Evolutionary conservation across 92 coral and sea anemone species (phyloP).

Genomic region (Palythoa grandis): DNA sequence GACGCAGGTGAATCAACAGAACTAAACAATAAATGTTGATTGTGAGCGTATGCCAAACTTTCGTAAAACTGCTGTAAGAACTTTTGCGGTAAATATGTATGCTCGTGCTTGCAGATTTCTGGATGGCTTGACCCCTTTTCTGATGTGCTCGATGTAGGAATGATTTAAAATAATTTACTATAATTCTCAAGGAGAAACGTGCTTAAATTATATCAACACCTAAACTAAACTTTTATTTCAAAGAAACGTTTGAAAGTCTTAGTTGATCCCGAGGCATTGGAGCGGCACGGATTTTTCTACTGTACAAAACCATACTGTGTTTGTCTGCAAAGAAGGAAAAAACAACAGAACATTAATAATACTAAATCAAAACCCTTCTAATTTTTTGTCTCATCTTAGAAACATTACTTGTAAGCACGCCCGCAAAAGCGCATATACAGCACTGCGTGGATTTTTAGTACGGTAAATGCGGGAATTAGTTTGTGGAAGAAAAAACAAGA

Average conservation of each 20-base stretch:
- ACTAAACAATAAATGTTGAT: neutral
- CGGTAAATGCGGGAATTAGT: no score
- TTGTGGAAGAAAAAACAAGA: no score
- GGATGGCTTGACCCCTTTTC: constrained; percentile 5
- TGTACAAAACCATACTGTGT: constrained; percentile 57
- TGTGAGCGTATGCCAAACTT: neutral
- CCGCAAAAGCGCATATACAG: no score
- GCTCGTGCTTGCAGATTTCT: neutral
- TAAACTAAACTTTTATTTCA: neutral
- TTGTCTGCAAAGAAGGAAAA: constrained; percentile 47
- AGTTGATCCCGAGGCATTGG: constrained; percentile 45
- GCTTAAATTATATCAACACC: constrained; percentile 29
- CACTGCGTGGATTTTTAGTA: no score
- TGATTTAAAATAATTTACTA: constrained; percentile 14
- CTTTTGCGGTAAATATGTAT: neutral
- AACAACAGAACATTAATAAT: neutral
- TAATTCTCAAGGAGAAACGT: neutral
- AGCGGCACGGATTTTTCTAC: constrained; percentile 53
- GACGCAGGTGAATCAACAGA: neutral
- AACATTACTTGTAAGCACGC: no score
- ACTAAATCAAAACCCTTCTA: no score
- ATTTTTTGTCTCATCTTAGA: no score
- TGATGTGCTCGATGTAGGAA: constrained; percentile 14
- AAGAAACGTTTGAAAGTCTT: neutral
- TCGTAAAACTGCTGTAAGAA: neutral